phyloP scores from a whole-genome alignment of 2,888 invertebrate genomes.

The Minunthozetes semirufus region DNA sequence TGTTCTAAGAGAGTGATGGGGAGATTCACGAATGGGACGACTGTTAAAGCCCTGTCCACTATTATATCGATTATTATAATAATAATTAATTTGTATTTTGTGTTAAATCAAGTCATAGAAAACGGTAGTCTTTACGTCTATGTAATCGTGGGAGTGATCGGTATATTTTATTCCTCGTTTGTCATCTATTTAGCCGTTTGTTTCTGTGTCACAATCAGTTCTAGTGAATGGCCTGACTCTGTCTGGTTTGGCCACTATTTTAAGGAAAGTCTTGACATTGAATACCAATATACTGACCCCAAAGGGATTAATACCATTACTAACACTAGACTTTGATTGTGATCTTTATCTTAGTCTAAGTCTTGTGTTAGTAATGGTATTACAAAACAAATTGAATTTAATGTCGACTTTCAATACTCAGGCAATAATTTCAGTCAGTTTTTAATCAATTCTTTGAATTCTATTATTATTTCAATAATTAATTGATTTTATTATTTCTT shows the following conservation, averaged over 20 bases:
- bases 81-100: conserved; percentile 70
- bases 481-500: no score
- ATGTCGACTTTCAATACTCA: no score
- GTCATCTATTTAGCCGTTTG: conserved; percentile 61
- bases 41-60: conserved; percentile 62
- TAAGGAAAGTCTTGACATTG: not conserved
- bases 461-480: no score
- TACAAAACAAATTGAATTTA: no score
- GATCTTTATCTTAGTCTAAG: not conserved
- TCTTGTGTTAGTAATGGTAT: no score
- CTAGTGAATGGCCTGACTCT: not conserved
- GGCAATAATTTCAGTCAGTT: no score
- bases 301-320: not conserved
- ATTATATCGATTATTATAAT: conserved; percentile 64
- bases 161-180: conserved; percentile 62
- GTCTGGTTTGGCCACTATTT: not conserved
- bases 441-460: no score
- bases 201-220: not conserved
- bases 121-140: conserved; percentile 50
- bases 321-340: not conserved
- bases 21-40: conserved; percentile 70
- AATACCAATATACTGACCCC: not conserved
- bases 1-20: conserved; percentile 72
- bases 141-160: conserved; percentile 54
- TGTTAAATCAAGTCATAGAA: conserved; percentile 50